Conservation (phyloP, 37 sponge, comb jelly and placozoan genomes). For the Ianthella basta region DNA sequence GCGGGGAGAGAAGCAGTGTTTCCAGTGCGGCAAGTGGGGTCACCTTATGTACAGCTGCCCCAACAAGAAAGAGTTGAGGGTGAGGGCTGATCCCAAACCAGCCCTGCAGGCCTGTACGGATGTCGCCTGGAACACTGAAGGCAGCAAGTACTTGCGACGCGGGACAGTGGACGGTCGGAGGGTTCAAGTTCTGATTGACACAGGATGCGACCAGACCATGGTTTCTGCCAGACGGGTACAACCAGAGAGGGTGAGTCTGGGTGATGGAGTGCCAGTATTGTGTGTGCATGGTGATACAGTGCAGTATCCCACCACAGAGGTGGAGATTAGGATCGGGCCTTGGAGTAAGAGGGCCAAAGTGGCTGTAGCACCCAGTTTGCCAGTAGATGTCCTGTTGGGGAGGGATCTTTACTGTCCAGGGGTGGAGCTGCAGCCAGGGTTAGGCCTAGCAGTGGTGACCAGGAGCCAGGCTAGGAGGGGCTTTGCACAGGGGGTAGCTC, state of each 20-base stretch:
- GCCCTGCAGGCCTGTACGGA: not conserved
- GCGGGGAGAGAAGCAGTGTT: too few species aligned
- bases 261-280: not conserved
- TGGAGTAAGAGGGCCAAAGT: not conserved
- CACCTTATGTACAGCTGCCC: too few species aligned
- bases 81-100: too few species aligned
- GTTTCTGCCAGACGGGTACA: not conserved
- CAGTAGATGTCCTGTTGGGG: conserved; percentile 21
- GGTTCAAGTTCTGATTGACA: conserved; percentile 39
- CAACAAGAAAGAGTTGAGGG: too few species aligned
- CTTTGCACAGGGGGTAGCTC: too few species aligned
- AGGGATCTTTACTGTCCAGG: conserved; percentile 29
- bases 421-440: too few species aligned
- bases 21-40: too few species aligned
- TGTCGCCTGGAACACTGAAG: conserved; percentile 12
- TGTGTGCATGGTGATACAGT: conserved; percentile 38
- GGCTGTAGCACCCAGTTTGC: conserved; percentile 27
- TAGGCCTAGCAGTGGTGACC: too few species aligned
- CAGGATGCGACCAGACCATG: conserved; percentile 27
- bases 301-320: conserved; percentile 28
- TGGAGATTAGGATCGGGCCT: not conserved
- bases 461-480: too few species aligned
- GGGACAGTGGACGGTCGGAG: conserved; percentile 30
- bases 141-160: conserved; percentile 17
- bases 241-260: not conserved